phyloP scores from a whole-genome alignment of 2,113 vertebrate genomes.

The Chloebia gouldiae region DNA sequence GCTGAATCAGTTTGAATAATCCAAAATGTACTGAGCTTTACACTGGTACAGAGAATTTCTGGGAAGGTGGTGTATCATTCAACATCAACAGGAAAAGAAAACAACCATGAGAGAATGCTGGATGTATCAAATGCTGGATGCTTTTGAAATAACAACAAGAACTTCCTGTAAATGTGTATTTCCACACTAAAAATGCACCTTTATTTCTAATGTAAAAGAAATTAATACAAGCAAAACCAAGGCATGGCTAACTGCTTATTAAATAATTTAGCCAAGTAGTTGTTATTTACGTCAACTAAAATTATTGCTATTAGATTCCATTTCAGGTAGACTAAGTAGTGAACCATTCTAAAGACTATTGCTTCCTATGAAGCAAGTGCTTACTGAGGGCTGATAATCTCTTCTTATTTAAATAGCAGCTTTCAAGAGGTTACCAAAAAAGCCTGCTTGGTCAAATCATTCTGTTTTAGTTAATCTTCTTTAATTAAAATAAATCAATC shows the following conservation, averaged over 20 bases:
- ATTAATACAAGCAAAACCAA: not conserved
- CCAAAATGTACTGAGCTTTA: slow-evolving; percentile 2
- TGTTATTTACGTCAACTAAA: not conserved
- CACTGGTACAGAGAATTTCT: not conserved
- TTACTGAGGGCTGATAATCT: not conserved
- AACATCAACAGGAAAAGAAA: not conserved
- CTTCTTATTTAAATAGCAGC: not conserved
- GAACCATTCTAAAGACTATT: not conserved
- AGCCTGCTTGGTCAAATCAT: not conserved
- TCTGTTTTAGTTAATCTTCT: not conserved
- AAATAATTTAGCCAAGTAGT: not conserved
- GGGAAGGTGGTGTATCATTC: not conserved
- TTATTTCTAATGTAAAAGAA: not conserved
- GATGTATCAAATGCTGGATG: not conserved
- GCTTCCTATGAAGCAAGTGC: not conserved
- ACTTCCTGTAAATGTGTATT: not conserved
- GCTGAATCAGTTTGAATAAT: not conserved
- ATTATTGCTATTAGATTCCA: not conserved
- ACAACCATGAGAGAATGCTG: not conserved
- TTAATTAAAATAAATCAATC: not conserved
- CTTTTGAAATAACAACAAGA: not conserved
- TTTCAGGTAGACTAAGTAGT: not conserved
- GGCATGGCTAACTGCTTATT: not conserved
- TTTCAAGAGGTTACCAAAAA: not conserved
- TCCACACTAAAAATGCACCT: not conserved